Conservation (phyloP, 1,140 invertebrate genomes). For the Lordiphosa mommai region DNA sequence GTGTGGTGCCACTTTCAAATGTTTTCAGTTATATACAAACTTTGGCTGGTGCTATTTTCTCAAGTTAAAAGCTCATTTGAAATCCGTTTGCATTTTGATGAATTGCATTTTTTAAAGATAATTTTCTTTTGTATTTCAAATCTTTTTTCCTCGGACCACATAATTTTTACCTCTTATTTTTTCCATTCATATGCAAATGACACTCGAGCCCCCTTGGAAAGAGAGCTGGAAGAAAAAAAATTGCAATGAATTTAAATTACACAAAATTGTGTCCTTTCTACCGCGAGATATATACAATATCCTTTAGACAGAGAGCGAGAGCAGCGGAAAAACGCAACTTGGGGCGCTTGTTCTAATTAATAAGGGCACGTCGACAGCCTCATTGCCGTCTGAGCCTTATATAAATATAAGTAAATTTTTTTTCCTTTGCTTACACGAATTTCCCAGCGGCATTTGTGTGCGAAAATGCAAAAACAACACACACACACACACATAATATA, state of each 20-base stretch:
- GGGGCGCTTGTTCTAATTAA: constrained; percentile 68
- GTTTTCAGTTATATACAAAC: too few relatives aligned
- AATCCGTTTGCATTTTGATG: not conserved
- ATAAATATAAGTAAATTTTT: constrained; percentile 27
- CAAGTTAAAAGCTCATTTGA: not conserved
- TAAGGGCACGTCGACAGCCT: constrained; percentile 61
- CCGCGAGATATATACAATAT: not conserved
- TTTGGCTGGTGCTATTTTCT: too few relatives aligned
- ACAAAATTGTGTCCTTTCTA: constrained; percentile 24
- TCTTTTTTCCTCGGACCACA: not conserved
- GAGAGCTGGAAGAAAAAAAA: constrained; percentile 28
- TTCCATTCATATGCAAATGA: constrained; percentile 60
- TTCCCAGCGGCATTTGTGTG: constrained; percentile 63
- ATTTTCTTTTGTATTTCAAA: not conserved
- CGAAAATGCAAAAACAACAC: constrained; percentile 68
- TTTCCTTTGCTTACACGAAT: constrained; percentile 49
- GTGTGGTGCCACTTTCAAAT: too few relatives aligned
- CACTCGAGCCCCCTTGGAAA: constrained; percentile 19
- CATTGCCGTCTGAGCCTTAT: constrained; percentile 58
- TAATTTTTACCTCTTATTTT: constrained; percentile 1
- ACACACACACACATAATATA: constrained; percentile 23
- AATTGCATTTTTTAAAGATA: not conserved
- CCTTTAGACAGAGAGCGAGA: not conserved
- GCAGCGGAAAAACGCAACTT: constrained; percentile 15
- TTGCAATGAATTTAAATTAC: constrained; percentile 63